A percentile compares a stretch with the other conserved stretches of the same genome.
These are phyloP conservation scores for Lagria hirta DNA, from an alignment of 2,888 invertebrate species.

Conservation along the genomic window DNA sequence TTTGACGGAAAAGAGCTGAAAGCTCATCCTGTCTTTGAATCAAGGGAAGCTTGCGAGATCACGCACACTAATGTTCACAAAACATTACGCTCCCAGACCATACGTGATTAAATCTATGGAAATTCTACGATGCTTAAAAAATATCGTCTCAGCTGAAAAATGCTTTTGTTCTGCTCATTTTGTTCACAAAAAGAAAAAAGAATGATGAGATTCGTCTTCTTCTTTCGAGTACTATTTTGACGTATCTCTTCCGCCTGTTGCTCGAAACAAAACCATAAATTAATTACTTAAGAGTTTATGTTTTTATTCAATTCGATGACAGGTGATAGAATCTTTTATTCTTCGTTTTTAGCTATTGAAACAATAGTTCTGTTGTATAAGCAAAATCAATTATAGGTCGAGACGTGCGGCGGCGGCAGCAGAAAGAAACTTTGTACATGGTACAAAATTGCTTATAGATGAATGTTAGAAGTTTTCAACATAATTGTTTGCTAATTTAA, in stretches of 20 bases:
- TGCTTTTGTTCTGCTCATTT: slow-evolving; percentile 15
- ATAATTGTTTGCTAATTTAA: too few species aligned
- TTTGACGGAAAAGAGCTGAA: slow-evolving; percentile 27
- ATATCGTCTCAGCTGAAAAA: slow-evolving; percentile 23
- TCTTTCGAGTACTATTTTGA: too few species aligned
- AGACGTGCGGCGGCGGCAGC: slow-evolving; percentile 43
- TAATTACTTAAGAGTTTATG: slow-evolving; percentile 11
- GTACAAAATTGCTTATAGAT: too few species aligned
- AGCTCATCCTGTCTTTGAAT: slow-evolving; percentile 48
- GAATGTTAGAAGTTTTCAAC: too few species aligned
- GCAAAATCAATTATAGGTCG: slow-evolving; percentile 42
- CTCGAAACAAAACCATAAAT: too few species aligned
- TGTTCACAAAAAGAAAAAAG: background rate
- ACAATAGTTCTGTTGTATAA: slow-evolving; percentile 35
- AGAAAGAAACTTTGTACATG: too few species aligned
- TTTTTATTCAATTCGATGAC: slow-evolving; percentile 8
- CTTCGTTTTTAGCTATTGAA: slow-evolving; percentile 18
- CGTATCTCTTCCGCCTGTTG: too few species aligned
- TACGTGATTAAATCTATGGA: slow-evolving; percentile 44
- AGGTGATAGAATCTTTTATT: slow-evolving; percentile 1
- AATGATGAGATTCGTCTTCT: too few species aligned
- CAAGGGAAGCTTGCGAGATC: slow-evolving; percentile 44
- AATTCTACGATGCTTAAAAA: slow-evolving; percentile 28
- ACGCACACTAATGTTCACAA: slow-evolving; percentile 41
- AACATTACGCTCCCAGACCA: slow-evolving; percentile 35